Conservation (phyloP, 2,797 vertebrate species). For the Sphenopsis melanotis region DNA sequence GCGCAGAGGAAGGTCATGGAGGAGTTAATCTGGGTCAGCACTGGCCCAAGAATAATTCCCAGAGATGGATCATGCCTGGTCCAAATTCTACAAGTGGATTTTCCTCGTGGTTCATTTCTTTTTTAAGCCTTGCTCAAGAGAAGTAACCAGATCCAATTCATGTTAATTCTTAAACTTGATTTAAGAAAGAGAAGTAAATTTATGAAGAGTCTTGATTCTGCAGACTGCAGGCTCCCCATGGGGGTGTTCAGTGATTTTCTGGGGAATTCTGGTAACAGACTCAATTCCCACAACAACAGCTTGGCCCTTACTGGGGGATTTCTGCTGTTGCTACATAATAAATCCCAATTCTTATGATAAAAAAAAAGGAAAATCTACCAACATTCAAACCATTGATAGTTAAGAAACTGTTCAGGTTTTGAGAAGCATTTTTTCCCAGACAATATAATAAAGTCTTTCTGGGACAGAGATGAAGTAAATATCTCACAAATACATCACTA, state of each 20-base stretch:
- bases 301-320: background rate
- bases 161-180: background rate
- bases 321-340: background rate
- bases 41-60: background rate
- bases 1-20: background rate
- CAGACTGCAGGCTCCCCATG: background rate
- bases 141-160: background rate
- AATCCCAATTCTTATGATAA: background rate
- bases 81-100: background rate
- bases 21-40: background rate
- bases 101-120: background rate
- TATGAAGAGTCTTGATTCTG: background rate
- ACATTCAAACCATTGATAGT: background rate
- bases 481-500: background rate
- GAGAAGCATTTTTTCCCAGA: background rate
- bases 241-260: background rate
- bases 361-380: background rate
- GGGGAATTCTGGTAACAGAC: background rate
- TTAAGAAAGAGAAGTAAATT: background rate
- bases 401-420: background rate
- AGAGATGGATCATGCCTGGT: background rate
- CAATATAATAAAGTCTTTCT: background rate
- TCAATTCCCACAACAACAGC: background rate
- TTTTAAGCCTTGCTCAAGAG: background rate
- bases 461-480: background rate